Evolutionary conservation across 2,888 invertebrate species (phyloP), one percentile per base, ranked within the genome.

Genomic region (Prosopocoilus inquinatus): DNA sequence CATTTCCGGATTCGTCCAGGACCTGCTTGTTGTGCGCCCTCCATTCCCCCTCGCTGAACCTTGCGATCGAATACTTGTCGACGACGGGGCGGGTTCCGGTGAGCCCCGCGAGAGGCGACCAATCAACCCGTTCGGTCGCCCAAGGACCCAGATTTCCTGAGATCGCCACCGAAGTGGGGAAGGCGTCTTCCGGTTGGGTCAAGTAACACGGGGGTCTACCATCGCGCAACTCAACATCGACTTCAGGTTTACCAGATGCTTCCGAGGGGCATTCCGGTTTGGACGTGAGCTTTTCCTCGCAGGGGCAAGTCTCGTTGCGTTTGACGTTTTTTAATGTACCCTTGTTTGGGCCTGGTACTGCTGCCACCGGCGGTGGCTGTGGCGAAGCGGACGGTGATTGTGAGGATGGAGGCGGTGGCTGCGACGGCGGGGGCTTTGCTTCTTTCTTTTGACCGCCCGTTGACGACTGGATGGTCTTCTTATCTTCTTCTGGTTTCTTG

Each of bases 41-140:
- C 91, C 91, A 91, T 75, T 91, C 89, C 7, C 81, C 84, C 1
- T 86, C 81, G 51, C 89, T 89, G 70, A 83, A 89, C 65, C 87
- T 80, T 9, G 89, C 86, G 44, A 90, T 79, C 0, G 90, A 87
- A 70, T 90, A 90, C 66, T 87, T 88, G 75, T 88, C 88, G 8
- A 88, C 89, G 0, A 82, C 81, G 0, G 90, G 90, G 59, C 90
- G 80, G 0, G 89, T 85, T 2, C 90, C 90, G 0, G 90, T 90
- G 67, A 89, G 78, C 0, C 80, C 84, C 0, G 81, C 84, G 53
- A 87, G 76, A 0, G 89, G 87, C 34, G 87, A 85, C 86, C 88
- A 90, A 71, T 88, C 87, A 0, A 88, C 83, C 62, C 85, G 83
- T 1, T 90, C 90, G 1, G 89, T 86, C 2, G 85, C 85, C 79